A percentile compares a stretch with the other conserved stretches of the same genome.
Conservation (phyloP, 1,140 invertebrate genomes). For the Hylaeus volcanicus region DNA sequence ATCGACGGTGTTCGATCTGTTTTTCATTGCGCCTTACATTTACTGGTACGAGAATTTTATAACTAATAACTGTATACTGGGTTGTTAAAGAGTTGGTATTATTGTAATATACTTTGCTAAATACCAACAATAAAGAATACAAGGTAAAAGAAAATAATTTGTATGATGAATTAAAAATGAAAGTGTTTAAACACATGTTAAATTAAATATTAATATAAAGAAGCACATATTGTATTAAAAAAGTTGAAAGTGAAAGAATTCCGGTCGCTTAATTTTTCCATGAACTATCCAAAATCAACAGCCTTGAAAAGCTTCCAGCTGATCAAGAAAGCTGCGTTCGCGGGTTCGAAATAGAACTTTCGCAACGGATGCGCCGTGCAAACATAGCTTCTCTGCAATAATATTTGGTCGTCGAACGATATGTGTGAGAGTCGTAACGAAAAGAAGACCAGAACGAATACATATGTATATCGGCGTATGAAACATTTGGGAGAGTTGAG, state of each 20-base stretch:
- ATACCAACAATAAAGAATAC: too few relatives aligned
- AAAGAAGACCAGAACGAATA: constrained; percentile 20
- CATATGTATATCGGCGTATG: background rate
- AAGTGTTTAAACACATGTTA: too few relatives aligned
- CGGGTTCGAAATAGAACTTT: constrained; percentile 47
- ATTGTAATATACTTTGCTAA: too few relatives aligned
- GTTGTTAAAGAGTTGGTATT: too few relatives aligned
- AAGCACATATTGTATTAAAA: background rate
- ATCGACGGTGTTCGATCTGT: too few relatives aligned
- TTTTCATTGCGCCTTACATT: background rate
- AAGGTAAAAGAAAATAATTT: too few relatives aligned
- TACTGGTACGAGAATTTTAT: too few relatives aligned
- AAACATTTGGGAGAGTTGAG: background rate
- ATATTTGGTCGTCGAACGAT: constrained; percentile 56
- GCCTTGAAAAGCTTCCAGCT: constrained; percentile 46
- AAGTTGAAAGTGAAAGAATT: background rate
- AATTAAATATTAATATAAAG: background rate
- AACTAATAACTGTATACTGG: too few relatives aligned
- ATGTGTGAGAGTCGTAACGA: constrained; percentile 17
- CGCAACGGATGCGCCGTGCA: constrained; percentile 44
- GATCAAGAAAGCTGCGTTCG: constrained; percentile 27
- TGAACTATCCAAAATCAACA: constrained; percentile 24
- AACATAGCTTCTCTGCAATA: constrained; percentile 50
- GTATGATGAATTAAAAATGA: too few relatives aligned
- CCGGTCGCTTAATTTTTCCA: background rate